Base-by-base conservation (phyloP, 2,888 invertebrate species). In the Tuberolachnus salignus region DNA sequence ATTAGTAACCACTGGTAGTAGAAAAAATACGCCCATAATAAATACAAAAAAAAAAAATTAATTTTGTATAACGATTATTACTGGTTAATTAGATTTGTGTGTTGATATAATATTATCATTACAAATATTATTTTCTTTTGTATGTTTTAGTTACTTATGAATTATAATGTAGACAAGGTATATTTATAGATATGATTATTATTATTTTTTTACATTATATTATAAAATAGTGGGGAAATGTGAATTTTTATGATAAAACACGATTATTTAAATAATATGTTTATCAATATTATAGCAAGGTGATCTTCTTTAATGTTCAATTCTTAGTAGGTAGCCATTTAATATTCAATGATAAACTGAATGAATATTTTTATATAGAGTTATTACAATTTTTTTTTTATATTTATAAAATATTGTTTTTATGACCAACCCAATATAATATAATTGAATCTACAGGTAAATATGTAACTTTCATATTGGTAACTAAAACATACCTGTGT, bases 211-310 rank as follows among this genome's bases (percentile, higher is more conserved):
- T 3, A 42, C 10, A 49, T 59, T 26, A 16, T 26, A 26, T 26
- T n/a, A n/a, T n/a, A 14, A 21, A 16, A n/a, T 59, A 59, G 59
- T 71, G n/a, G 59, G 19, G 23, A 46, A 49, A 34, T 57, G 46
- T 71, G 13, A 59, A 71, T 59, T 23, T 26, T 19, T 59, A 14
- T 61, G 70, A 72, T 72, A 72, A 59, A 66, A 21, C 49, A 34
- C 34, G 6, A 34, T 34, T 34, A 34, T 34, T 34, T 34, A 34
- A 34, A 34, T 34, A 34, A 73, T 63, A 42, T 51, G 21, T 73
- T 73, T 63, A 63, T 73, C 51, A 42, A 42, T 61, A 51, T 34
- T 72, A 34, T 34, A 34, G 73, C 51, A 73, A 73, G 73, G 73
- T 73, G 63, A 63, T 73, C 19, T 73, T 73, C 19, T 73, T 42